Evolutionary conservation across 2,888 invertebrate genomes (phyloP).

Genomic region (Isotomurus palustris): DNA sequence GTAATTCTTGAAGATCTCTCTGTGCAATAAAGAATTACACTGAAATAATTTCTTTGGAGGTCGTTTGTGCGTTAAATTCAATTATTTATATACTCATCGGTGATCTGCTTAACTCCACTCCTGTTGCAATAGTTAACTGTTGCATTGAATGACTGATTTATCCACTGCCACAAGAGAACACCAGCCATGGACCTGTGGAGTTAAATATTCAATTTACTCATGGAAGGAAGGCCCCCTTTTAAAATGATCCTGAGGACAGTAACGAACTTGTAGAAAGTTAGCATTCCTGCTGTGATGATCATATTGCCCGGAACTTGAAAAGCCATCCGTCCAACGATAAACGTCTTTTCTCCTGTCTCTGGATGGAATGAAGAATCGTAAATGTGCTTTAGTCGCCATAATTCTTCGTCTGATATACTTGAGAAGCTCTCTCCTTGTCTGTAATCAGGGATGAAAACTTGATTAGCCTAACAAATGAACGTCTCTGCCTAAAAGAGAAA

Average conservation of each 20-base stretch:
- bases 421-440: conserved; percentile 52
- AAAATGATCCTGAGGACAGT: neutral
- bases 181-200: conserved; percentile 74
- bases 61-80: too few relatives aligned
- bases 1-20: too few relatives aligned
- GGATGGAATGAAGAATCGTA: conserved; percentile 99
- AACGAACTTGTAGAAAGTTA: conserved; percentile 82
- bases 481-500: too few relatives aligned
- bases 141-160: conserved; percentile 98
- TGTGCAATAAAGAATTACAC: too few relatives aligned
- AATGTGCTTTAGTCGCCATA: conserved; percentile 87
- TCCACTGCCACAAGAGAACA: conserved; percentile 97
- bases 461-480: neutral
- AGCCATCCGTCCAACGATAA: conserved; percentile 90
- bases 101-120: conserved; percentile 69
- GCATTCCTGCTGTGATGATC: conserved; percentile 91
- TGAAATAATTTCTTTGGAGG: too few relatives aligned
- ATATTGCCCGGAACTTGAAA: conserved; percentile 98
- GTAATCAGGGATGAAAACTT: conserved; percentile 2
- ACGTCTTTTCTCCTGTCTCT: conserved; percentile 94
- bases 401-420: conserved; percentile 64
- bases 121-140: conserved; percentile 97
- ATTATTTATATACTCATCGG: conserved; percentile 55
- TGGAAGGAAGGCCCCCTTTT: neutral
- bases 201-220: conserved; percentile 24